Evolutionary conservation across 2,888 invertebrate species (phyloP).

Genomic region (Chydorus sphaericus): DNA sequence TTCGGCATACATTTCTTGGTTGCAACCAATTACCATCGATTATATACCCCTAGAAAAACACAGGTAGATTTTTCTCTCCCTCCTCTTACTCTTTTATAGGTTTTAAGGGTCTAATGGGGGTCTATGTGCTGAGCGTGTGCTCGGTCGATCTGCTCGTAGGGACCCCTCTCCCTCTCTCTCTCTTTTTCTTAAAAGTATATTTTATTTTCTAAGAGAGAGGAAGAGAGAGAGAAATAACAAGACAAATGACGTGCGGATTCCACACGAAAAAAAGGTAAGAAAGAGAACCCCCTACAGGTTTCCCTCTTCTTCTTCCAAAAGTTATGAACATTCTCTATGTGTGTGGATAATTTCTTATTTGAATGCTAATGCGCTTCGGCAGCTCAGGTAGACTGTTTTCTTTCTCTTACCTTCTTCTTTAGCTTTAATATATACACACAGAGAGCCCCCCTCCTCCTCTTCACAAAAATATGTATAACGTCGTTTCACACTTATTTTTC

Average conservation of each 20-base stretch:
- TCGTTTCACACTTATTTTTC: no score
- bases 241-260: constrained; percentile 14
- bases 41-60: background rate
- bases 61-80: background rate
- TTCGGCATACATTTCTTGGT: background rate
- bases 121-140: no score
- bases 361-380: background rate
- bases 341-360: constrained; percentile 4
- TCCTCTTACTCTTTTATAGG: background rate
- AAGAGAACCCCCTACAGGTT: background rate
- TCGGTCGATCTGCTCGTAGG: no score
- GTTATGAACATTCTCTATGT: no score
- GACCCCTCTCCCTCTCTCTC: background rate
- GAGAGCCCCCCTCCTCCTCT: no score
- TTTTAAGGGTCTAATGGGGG: no score
- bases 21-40: constrained; percentile 6
- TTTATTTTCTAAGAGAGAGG: no score
- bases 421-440: no score
- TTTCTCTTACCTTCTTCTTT: background rate
- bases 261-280: background rate
- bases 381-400: background rate
- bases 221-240: background rate
- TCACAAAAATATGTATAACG: no score
- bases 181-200: no score
- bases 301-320: no score